A percentile compares a stretch with the other conserved stretches of the same genome.
Evolutionary conservation across 2,797 vertebrate species (phyloP).

Genomic region (Salarias fasciatus): DNA sequence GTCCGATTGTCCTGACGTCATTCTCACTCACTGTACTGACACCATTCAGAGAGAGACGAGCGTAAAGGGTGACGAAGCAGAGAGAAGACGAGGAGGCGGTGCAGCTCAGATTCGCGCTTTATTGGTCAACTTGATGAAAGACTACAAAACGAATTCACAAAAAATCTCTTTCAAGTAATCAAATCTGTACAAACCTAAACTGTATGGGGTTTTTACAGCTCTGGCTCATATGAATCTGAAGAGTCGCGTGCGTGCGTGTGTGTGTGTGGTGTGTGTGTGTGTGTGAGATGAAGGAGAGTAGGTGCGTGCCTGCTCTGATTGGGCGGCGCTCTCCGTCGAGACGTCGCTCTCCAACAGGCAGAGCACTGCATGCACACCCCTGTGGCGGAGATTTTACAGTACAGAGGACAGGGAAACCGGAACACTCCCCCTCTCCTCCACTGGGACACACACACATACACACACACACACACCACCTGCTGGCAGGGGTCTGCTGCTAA

Average conservation of each 20-base stretch:
- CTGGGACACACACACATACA: conserved; percentile 55
- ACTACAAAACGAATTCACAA: conserved; percentile 87
- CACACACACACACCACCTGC: conserved; percentile 70
- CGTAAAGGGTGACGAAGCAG: not conserved
- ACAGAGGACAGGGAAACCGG: conserved; percentile 76
- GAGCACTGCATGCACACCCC: conserved; percentile 55
- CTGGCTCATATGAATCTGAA: conserved; percentile 82
- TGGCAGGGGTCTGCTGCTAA: conserved; percentile 60
- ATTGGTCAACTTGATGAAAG: conserved; percentile 87
- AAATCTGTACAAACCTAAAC: conserved; percentile 86
- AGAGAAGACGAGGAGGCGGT: conserved; percentile 13
- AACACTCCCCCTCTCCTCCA: conserved; percentile 58
- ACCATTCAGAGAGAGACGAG: no score
- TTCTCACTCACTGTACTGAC: no score
- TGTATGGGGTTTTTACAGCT: conserved; percentile 79
- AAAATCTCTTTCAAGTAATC: conserved; percentile 86
- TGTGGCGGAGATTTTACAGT: conserved; percentile 79
- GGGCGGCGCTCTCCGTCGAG: conserved; percentile 30
- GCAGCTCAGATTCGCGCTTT: conserved; percentile 83
- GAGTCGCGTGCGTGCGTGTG: conserved; percentile 50
- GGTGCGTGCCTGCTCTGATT: conserved; percentile 38
- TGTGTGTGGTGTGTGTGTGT: conserved; percentile 30
- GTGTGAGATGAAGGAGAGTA: conserved; percentile 3
- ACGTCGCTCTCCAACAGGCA: conserved; percentile 42
- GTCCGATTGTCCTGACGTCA: no score